Percentiles rank a stretch among this genome's conserved stretches.
Evolutionary conservation across 2,797 vertebrate genomes (phyloP).

Genomic region (Ceyx erithaca): DNA sequence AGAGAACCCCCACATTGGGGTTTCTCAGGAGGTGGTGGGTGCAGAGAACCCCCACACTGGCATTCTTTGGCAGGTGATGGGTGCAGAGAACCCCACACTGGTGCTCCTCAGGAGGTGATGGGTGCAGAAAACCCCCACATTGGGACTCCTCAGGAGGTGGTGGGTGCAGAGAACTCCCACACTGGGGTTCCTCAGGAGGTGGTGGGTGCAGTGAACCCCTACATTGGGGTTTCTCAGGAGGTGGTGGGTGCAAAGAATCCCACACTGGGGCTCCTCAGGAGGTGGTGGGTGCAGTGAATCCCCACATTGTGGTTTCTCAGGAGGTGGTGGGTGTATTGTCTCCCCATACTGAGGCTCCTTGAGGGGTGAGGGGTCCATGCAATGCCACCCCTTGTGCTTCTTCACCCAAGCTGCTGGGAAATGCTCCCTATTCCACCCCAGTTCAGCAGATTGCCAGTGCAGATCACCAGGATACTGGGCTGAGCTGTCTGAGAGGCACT

Average conservation of each 20-base stretch:
- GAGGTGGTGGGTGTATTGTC: neutral
- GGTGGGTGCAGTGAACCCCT: neutral
- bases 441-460: neutral
- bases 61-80: too few relatives aligned
- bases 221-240: neutral
- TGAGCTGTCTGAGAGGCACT: neutral
- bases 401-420: neutral
- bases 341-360: too few relatives aligned
- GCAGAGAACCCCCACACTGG: too few relatives aligned
- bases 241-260: too few relatives aligned
- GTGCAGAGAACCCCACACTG: too few relatives aligned
- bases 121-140: neutral
- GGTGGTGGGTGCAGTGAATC: too few relatives aligned
- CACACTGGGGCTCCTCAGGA: neutral
- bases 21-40: fast-evolving
- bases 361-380: too few relatives aligned
- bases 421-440: fast-evolving
- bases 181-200: neutral
- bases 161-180: neutral
- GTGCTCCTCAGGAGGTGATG: neutral
- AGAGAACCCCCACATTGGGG: fast-evolving
- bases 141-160: neutral
- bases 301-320: too few relatives aligned
- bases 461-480: neutral
- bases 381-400: fast-evolving